Conservation (phyloP, 2,888 invertebrate species). For the Microdon myrmicae region DNA sequence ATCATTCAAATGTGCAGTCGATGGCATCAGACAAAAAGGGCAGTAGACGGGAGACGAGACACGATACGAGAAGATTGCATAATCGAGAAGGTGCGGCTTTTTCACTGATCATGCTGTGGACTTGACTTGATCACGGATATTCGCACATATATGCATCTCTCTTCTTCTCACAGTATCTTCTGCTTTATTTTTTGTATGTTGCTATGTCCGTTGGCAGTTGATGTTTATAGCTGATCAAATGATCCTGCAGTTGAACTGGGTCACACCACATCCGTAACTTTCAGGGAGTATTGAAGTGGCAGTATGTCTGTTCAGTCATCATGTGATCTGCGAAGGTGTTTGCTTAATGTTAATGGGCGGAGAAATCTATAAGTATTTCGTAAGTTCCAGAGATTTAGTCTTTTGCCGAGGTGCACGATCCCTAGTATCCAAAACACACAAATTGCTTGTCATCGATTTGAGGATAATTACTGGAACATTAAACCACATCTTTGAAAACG, state of each 20-base stretch:
- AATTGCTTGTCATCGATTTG: conserved; percentile 49
- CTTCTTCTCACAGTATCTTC: too few species aligned
- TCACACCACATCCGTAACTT: conserved; percentile 23
- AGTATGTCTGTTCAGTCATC: conserved; percentile 16
- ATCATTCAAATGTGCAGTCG: conserved; percentile 40
- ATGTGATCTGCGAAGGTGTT: conserved; percentile 17
- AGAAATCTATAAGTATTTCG: conserved; percentile 13
- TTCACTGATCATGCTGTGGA: conserved; percentile 22
- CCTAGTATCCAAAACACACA: conserved; percentile 15
- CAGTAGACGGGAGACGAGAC: conserved; percentile 5
- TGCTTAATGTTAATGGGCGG: conserved; percentile 45
- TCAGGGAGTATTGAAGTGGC: conserved; percentile 35
- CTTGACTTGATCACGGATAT: conserved; percentile 3
- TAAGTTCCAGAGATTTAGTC: conserved; percentile 20
- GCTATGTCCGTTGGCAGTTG: too few species aligned
- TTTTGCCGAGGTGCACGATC: conserved; percentile 36
- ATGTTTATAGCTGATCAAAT: too few species aligned
- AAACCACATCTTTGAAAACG: conserved; percentile 28
- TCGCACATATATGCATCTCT: too few species aligned
- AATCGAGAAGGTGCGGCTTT: conserved; percentile 18
- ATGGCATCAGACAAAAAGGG: conserved; percentile 3
- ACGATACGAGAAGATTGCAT: conserved; percentile 26
- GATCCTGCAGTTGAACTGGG: conserved; percentile 42
- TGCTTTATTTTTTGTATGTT: too few species aligned
- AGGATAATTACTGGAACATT: conserved; percentile 45